These are phyloP conservation scores for Habrosyne pyritoides DNA, from an alignment of 2,888 invertebrate species.

Conservation along the genomic window DNA sequence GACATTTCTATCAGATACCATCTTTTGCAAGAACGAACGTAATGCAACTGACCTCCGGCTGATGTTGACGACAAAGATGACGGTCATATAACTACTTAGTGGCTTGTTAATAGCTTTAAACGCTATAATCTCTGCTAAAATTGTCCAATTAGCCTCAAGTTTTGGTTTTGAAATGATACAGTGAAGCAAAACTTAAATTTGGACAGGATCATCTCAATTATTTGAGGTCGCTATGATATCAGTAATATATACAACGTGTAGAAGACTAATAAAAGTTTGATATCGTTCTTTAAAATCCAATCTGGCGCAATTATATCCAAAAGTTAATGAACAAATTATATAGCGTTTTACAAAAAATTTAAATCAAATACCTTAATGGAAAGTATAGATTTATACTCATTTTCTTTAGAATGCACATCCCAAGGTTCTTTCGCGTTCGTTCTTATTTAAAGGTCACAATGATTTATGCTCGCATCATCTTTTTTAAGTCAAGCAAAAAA, in stretches of 20 bases:
- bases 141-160: not conserved
- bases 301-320: no score
- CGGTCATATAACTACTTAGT: constrained; percentile 14
- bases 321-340: no score
- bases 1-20: constrained; percentile 29
- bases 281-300: no score
- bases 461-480: not conserved
- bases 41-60: constrained; percentile 31
- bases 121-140: not conserved
- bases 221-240: not conserved
- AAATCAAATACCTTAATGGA: no score
- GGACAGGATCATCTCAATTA: not conserved
- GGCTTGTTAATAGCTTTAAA: constrained; percentile 4
- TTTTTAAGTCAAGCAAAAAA: not conserved
- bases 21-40: constrained; percentile 25
- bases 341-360: no score
- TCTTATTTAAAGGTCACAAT: not conserved
- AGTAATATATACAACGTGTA: no score
- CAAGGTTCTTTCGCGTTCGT: not conserved
- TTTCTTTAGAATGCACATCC: not conserved
- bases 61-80: constrained; percentile 20
- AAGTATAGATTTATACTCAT: no score
- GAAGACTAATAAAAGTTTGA: no score
- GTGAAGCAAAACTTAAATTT: not conserved
- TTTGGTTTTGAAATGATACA: not conserved